phyloP scores from a whole-genome alignment of 2,888 invertebrate genomes.

The Drosophila meridionalis region DNA sequence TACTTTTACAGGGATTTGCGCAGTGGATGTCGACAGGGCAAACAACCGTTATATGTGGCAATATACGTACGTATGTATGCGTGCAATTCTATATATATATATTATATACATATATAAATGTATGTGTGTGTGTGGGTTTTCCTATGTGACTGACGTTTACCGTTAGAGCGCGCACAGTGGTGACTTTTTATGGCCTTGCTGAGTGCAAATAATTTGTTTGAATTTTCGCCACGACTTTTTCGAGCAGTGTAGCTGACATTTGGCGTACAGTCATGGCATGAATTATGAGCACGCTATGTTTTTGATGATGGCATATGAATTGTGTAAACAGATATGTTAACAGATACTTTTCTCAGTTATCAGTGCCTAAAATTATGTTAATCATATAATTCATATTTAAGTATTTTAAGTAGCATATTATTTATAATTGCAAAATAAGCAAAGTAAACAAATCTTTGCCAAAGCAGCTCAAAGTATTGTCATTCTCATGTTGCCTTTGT shows the following conservation, averaged over 20 bases:
- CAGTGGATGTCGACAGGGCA: constrained; percentile 77
- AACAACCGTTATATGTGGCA: constrained; percentile 53
- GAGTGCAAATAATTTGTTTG: constrained; percentile 20
- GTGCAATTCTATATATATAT: constrained; percentile 2
- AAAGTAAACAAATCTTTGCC: not conserved
- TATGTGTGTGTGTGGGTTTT: constrained; percentile 8
- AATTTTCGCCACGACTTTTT: constrained; percentile 29
- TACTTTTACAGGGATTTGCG: constrained; percentile 84
- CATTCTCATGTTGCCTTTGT: not conserved
- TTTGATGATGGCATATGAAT: not conserved
- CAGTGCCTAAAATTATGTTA: not conserved
- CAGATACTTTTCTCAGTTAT: not conserved
- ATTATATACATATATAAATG: constrained; percentile 3
- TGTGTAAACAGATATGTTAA: not conserved
- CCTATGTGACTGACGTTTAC: constrained; percentile 42
- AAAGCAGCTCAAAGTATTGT: not conserved
- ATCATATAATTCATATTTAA: not conserved
- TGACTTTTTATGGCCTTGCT: constrained; percentile 62
- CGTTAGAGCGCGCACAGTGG: constrained; percentile 70
- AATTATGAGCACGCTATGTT: not conserved
- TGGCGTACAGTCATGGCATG: constrained; percentile 47
- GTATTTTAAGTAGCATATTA: not conserved
- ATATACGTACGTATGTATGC: constrained; percentile 14
- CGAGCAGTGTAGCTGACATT: constrained; percentile 37
- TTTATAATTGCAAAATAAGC: not conserved